Conservation (phyloP, 2,888 invertebrate genomes). For the Tuta absoluta region DNA sequence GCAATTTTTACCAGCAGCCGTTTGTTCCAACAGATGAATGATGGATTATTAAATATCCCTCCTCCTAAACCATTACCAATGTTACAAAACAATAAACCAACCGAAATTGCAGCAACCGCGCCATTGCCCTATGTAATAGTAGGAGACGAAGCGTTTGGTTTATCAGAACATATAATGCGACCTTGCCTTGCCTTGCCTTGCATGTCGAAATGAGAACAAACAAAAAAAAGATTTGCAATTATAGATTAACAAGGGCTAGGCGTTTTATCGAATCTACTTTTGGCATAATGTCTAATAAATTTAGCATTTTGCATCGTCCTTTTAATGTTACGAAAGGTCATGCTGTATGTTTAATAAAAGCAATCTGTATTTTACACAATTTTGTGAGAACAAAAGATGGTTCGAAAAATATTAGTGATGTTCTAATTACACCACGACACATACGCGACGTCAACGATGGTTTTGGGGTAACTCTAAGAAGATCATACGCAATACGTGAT, state of each 20-base stretch:
- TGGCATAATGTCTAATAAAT: constrained; percentile 36
- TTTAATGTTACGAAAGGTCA: constrained; percentile 34
- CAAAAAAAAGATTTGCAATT: no score
- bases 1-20: background rate
- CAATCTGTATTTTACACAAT: constrained; percentile 33
- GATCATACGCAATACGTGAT: constrained; percentile 36
- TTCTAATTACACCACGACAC: constrained; percentile 36
- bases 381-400: constrained; percentile 28
- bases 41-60: background rate
- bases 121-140: background rate
- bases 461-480: constrained; percentile 34
- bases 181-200: no score
- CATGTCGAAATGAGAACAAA: no score
- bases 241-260: no score
- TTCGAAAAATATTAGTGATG: constrained; percentile 30
- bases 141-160: background rate
- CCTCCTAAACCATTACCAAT: background rate
- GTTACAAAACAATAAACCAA: background rate
- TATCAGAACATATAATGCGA: background rate
- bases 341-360: constrained; percentile 33
- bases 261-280: no score
- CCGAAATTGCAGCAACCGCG: no score
- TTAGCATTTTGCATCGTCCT: constrained; percentile 36
- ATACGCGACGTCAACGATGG: constrained; percentile 31
- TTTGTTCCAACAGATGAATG: background rate